Conservation (phyloP, 2,888 invertebrate species). For the Temnothorax ravouxi region DNA sequence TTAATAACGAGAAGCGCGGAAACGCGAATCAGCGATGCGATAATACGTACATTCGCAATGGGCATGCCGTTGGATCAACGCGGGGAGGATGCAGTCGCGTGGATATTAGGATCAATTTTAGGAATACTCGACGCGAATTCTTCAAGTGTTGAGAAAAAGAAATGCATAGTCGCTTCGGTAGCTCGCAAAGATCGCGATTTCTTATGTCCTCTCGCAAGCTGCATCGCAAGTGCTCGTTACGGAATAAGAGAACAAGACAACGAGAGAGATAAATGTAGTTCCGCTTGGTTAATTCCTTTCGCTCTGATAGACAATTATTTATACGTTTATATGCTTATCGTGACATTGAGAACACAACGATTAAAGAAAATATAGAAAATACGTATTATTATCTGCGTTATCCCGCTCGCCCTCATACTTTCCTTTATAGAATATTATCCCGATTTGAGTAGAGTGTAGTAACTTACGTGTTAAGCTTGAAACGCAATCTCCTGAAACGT, state of each 20-base stretch:
- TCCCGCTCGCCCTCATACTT: neutral
- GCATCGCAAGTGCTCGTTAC: neutral
- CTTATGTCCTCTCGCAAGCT: neutral
- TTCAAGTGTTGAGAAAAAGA: constrained; percentile 8
- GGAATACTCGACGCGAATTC: neutral
- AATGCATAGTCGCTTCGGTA: neutral
- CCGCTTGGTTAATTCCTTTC: neutral
- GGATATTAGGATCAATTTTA: constrained; percentile 11
- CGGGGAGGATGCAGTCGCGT: neutral
- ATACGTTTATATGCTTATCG: neutral
- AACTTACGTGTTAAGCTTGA: constrained; percentile 53
- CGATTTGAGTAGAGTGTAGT: constrained; percentile 15
- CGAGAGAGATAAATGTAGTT: neutral
- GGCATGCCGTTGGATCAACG: neutral
- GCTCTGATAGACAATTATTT: neutral
- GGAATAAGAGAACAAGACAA: constrained; percentile 6
- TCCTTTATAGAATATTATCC: constrained; percentile 26
- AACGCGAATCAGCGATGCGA: constrained; percentile 12
- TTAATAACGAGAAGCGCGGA: constrained; percentile 31
- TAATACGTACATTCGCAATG: neutral
- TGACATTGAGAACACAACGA: constrained; percentile 9
- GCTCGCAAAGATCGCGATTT: constrained; percentile 6
- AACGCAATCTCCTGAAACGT: constrained; percentile 54
- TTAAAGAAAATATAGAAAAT: neutral
- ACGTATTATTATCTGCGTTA: neutral